Evolutionary conservation across 2,113 vertebrate genomes (phyloP).

Genomic region (Empidonax alnorum): DNA sequence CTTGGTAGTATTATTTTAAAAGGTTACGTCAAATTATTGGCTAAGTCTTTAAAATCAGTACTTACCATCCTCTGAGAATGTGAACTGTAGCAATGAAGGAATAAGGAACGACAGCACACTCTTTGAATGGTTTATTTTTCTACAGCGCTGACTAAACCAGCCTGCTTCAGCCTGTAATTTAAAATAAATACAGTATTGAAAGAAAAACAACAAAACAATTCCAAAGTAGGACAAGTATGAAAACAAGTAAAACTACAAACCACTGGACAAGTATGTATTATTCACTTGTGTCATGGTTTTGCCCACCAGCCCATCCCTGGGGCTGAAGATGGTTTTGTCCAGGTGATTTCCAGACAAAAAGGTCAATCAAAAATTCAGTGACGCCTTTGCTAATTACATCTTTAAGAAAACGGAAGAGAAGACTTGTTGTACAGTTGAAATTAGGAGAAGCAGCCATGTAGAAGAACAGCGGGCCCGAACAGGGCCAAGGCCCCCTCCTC

Average conservation of each 20-base stretch:
- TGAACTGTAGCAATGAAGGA: slow-evolving; percentile 93
- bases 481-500: too few species aligned
- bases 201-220: neutral
- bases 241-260: neutral
- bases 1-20: neutral
- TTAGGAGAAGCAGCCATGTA: too few species aligned
- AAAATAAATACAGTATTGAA: neutral
- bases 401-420: too few species aligned
- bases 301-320: too few species aligned
- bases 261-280: neutral
- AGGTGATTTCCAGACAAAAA: too few species aligned
- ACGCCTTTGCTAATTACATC: too few species aligned
- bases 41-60: neutral
- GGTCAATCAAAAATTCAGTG: too few species aligned
- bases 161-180: slow-evolving; percentile 89
- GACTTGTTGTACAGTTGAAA: too few species aligned
- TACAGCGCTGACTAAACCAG: slow-evolving; percentile 95
- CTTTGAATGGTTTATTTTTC: slow-evolving; percentile 98
- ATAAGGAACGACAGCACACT: slow-evolving; percentile 91
- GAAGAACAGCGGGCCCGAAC: too few species aligned
- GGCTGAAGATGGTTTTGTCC: too few species aligned
- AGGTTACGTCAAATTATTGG: neutral
- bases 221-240: neutral
- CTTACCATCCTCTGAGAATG: slow-evolving; percentile 96
- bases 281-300: neutral